Evolutionary conservation across 1,140 invertebrate genomes (phyloP).

Genomic region (Drusus annulatus): DNA sequence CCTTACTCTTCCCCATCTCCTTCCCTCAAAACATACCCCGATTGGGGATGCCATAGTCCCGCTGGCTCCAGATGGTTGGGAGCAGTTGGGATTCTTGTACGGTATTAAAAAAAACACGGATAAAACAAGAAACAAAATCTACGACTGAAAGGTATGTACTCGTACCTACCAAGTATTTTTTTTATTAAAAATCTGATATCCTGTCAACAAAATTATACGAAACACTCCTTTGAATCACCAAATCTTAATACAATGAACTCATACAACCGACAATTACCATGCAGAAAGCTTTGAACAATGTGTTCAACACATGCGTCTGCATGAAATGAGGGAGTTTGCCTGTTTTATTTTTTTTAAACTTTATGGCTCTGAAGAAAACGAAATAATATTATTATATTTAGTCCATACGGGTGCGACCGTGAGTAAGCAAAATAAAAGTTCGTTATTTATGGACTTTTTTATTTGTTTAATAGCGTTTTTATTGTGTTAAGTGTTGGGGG

Average conservation of each 20-base stretch:
- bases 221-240: conserved; percentile 7
- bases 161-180: too few species aligned
- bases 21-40: too few species aligned
- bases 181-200: too few species aligned
- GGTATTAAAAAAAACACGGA: too few species aligned
- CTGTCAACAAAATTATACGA: conserved; percentile 3
- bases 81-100: too few species aligned
- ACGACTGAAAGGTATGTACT: too few species aligned
- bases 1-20: too few species aligned
- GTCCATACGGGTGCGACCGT: conserved; percentile 1
- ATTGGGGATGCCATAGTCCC: too few species aligned
- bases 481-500: neutral
- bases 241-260: conserved; percentile 12
- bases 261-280: conserved; percentile 2
- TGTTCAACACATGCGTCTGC: conserved; percentile 13
- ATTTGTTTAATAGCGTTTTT: conserved; percentile 16
- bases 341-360: conserved; percentile 4
- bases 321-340: conserved; percentile 8
- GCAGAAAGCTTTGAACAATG: neutral
- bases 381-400: neutral
- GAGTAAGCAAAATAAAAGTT: conserved; percentile 26
- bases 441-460: conserved; percentile 6
- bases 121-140: too few species aligned
- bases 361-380: neutral
- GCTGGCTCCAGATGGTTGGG: too few species aligned